Conservation (phyloP, 1,140 invertebrate genomes). For the Antheraea pernyi region DNA sequence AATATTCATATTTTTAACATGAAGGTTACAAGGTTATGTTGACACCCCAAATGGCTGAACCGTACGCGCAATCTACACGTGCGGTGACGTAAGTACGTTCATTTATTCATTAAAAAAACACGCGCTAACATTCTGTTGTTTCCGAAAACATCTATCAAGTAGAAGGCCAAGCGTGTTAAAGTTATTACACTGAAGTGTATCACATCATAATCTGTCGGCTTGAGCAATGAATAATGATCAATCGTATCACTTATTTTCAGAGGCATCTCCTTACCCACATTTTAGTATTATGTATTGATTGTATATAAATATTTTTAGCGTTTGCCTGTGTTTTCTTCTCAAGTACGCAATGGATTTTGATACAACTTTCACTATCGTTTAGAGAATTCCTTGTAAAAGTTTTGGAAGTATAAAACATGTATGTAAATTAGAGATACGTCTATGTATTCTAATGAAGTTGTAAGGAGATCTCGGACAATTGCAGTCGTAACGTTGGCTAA, state of each 20-base stretch:
- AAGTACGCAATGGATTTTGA: too few species aligned
- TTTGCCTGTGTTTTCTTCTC: too few species aligned
- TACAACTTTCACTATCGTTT: too few species aligned
- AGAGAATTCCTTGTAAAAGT: too few species aligned
- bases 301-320: background rate
- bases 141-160: constrained; percentile 44
- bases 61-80: background rate
- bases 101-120: constrained; percentile 26
- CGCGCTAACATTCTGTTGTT: constrained; percentile 46
- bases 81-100: constrained; percentile 32
- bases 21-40: too few species aligned
- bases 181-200: constrained; percentile 60
- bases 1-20: too few species aligned
- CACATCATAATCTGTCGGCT: constrained; percentile 65
- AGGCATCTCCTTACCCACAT: constrained; percentile 40
- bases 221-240: constrained; percentile 65
- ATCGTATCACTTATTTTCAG: constrained; percentile 51
- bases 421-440: too few species aligned
- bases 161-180: constrained; percentile 48
- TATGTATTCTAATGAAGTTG: too few species aligned
- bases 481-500: too few species aligned
- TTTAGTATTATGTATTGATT: constrained; percentile 27
- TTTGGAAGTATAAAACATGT: too few species aligned
- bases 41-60: too few species aligned
- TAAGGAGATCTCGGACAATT: too few species aligned